Conservation (phyloP, 2,797 vertebrate genomes). For the Peromyscus melanophrys region DNA sequence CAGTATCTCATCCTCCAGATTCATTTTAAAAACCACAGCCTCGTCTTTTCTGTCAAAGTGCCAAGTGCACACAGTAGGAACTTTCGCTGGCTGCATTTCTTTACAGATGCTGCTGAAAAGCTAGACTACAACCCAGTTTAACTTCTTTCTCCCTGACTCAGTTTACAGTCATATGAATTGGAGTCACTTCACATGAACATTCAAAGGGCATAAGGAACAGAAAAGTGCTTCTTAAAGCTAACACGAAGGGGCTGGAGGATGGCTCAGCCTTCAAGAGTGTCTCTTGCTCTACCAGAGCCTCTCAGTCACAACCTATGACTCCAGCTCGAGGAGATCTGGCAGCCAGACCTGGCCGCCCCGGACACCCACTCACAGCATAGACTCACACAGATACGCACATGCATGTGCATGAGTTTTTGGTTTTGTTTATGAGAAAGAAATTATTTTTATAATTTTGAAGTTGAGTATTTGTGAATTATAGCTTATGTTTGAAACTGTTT, state of each 20-base stretch:
- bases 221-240: background rate
- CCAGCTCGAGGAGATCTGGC: background rate
- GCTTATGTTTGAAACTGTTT: constrained; percentile 5
- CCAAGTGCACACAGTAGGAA: background rate
- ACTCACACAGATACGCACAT: background rate
- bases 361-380: background rate
- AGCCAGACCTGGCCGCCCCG: background rate
- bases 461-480: constrained; percentile 13
- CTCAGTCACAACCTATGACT: background rate
- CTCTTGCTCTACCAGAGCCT: background rate
- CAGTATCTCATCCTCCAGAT: background rate
- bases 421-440: background rate
- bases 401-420: too few species aligned
- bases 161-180: constrained; percentile 15
- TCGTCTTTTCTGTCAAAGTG: constrained; percentile 15
- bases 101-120: background rate
- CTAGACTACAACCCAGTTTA: background rate
- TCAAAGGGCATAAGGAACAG: constrained; percentile 15
- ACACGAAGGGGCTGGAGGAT: background rate
- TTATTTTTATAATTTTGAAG: background rate
- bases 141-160: background rate
- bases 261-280: too few species aligned
- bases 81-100: background rate
- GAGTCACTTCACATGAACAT: background rate
- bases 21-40: background rate